These are phyloP conservation scores for Brachymystax lenok DNA, from an alignment of 2,797 vertebrate genomes.

Conservation along the genomic window DNA sequence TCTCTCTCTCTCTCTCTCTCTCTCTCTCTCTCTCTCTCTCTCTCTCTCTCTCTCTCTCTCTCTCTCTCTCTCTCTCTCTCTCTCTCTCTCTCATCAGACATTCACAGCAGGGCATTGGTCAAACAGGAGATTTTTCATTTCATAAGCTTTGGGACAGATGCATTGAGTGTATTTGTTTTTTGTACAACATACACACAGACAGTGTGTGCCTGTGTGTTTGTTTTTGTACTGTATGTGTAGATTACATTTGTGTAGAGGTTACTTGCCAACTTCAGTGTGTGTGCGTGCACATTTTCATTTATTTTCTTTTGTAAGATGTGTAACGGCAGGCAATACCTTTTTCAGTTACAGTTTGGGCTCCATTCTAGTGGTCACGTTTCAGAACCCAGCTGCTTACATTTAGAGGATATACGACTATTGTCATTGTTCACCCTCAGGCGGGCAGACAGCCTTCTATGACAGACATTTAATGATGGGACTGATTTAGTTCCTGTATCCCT, in stretches of 20 bases:
- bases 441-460: background rate
- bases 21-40: background rate
- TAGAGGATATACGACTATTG: background rate
- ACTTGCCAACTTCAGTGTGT: background rate
- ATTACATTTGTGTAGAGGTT: background rate
- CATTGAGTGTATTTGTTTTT: conserved; percentile 1
- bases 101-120: background rate
- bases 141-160: background rate
- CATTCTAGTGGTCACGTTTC: background rate
- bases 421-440: background rate
- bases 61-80: background rate
- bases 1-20: background rate
- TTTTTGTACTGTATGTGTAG: background rate
- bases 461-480: background rate
- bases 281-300: background rate
- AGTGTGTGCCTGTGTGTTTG: background rate
- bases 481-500: background rate
- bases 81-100: background rate
- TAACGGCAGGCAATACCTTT: background rate
- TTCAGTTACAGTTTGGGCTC: background rate
- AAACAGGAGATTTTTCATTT: conserved; percentile 9
- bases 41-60: background rate
- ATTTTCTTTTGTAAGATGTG: background rate
- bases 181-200: background rate
- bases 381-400: background rate